A percentile compares a stretch with the other conserved stretches of the same genome.
Evolutionary conservation across 1,140 invertebrate species (phyloP).

Genomic region (Drosophila eugracilis): DNA sequence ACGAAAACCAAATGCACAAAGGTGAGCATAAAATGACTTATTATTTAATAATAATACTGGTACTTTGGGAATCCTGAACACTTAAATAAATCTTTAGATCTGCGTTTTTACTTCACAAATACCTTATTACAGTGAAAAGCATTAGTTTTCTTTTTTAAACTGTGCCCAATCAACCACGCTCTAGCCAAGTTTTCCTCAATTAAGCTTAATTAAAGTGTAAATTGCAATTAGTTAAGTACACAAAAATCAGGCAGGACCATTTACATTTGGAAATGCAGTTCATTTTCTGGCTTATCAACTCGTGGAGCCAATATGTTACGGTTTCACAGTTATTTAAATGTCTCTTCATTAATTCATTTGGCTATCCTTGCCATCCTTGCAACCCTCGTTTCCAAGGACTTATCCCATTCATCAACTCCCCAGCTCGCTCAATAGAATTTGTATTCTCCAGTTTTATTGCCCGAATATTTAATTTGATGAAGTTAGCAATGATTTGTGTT

Average conservation of each 20-base stretch:
- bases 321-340: slow-evolving; percentile 73
- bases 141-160: slow-evolving; percentile 12
- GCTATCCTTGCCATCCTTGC: slow-evolving; percentile 11
- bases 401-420: slow-evolving; percentile 56
- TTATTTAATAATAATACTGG: neutral
- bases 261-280: slow-evolving; percentile 51
- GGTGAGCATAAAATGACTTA: slow-evolving; percentile 86
- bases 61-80: too few species aligned
- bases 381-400: slow-evolving; percentile 39
- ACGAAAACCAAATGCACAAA: slow-evolving; percentile 98
- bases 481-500: slow-evolving; percentile 79
- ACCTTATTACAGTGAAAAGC: too few species aligned
- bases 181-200: slow-evolving; percentile 47
- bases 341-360: slow-evolving; percentile 57
- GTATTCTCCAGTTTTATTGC: slow-evolving; percentile 77
- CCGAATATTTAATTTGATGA: slow-evolving; percentile 83
- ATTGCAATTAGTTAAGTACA: slow-evolving; percentile 76
- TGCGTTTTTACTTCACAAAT: too few species aligned
- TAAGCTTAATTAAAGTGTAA: slow-evolving; percentile 69
- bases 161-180: neutral
- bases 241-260: slow-evolving; percentile 62
- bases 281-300: slow-evolving; percentile 52
- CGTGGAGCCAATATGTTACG: slow-evolving; percentile 68
- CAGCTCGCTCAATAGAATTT: slow-evolving; percentile 55
- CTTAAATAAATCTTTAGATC: too few species aligned